phyloP scores from a whole-genome alignment of 2,888 invertebrate species.

The Halictus quadricinctus region DNA sequence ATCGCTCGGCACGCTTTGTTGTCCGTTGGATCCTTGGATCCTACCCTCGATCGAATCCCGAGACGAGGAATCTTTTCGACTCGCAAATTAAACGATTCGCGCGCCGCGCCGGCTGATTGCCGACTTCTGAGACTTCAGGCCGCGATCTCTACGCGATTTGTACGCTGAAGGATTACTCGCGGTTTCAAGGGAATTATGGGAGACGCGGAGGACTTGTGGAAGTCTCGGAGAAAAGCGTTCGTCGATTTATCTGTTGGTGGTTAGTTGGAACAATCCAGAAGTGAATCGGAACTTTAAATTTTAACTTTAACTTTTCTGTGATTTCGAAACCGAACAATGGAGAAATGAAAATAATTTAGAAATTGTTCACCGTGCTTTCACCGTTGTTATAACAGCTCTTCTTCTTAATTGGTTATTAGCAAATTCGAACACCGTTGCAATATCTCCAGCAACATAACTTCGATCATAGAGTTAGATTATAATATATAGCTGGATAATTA shows the following conservation, averaged over 20 bases:
- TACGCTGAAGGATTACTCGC: background rate
- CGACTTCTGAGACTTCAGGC: background rate
- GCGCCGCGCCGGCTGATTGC: background rate
- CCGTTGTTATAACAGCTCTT: background rate
- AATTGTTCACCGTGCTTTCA: too few relatives aligned
- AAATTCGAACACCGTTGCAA: too few relatives aligned
- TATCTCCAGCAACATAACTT: background rate
- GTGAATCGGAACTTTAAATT: background rate
- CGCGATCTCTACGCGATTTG: background rate
- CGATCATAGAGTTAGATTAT: background rate
- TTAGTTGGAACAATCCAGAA: background rate
- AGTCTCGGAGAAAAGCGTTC: background rate
- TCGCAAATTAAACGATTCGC: slow-evolving; percentile 6
- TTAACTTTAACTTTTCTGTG: background rate
- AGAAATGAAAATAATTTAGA: too few relatives aligned
- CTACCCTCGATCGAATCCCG: background rate
- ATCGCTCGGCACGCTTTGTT: slow-evolving; percentile 13
- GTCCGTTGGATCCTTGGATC: background rate
- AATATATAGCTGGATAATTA: background rate
- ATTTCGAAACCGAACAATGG: too few relatives aligned
- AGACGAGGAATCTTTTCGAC: slow-evolving; percentile 9
- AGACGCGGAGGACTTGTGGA: background rate
- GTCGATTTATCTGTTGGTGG: background rate
- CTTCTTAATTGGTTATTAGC: background rate
- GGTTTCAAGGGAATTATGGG: background rate